These are phyloP conservation scores for Eucidaris tribuloides DNA, from an alignment of 35 echinoderm and acorn worm species.

Conservation along the genomic window DNA sequence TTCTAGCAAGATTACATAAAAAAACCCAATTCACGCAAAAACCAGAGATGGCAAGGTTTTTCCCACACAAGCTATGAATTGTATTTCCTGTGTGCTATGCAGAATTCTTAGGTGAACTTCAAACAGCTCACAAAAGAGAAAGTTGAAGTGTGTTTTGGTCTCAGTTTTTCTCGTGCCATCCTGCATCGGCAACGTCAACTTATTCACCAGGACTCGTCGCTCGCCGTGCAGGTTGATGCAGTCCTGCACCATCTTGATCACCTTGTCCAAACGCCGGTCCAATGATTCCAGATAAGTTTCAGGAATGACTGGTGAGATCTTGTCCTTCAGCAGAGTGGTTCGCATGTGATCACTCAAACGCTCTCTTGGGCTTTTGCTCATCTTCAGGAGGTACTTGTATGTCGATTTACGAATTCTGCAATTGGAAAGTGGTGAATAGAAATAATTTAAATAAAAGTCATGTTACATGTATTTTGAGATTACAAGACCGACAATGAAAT, in stretches of 20 bases:
- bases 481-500: too few relatives aligned
- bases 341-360: constrained; percentile 59
- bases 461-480: too few relatives aligned
- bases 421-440: too few relatives aligned
- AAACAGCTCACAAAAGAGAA: too few relatives aligned
- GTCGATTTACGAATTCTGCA: constrained; percentile 69
- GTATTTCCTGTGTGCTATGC: too few relatives aligned
- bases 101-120: too few relatives aligned
- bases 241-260: constrained; percentile 18
- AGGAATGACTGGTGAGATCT: constrained; percentile 56
- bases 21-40: too few relatives aligned
- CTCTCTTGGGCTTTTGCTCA: neutral
- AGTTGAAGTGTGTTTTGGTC: neutral
- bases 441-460: too few relatives aligned
- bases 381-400: constrained; percentile 37
- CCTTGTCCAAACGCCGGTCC: constrained; percentile 57
- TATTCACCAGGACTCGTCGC: constrained; percentile 35
- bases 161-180: neutral
- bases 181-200: neutral
- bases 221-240: constrained; percentile 28
- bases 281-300: constrained; percentile 51
- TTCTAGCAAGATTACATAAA: too few relatives aligned
- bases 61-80: too few relatives aligned
- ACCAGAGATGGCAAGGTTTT: too few relatives aligned
- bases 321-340: constrained; percentile 50